A percentile compares a stretch with the other conserved stretches of the same genome.
Conservation (phyloP, 2,888 invertebrate species). For the Rhyacophila evoluta region DNA sequence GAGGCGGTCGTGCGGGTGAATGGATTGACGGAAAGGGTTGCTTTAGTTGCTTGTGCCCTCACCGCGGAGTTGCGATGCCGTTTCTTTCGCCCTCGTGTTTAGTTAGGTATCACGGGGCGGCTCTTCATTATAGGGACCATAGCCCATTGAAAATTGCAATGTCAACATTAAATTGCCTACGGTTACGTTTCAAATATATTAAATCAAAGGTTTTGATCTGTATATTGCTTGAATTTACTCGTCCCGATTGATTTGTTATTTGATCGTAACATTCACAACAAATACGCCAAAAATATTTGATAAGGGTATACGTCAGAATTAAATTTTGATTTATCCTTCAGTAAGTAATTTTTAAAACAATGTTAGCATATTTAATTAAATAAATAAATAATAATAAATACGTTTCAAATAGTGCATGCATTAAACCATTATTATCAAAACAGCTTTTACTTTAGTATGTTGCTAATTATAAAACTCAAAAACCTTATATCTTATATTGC, state of each 20-base stretch:
- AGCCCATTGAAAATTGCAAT: background rate
- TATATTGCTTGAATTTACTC: background rate
- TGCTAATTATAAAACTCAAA: too few species aligned
- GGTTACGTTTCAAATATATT: constrained; percentile 9
- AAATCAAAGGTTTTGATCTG: background rate
- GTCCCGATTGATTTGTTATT: background rate
- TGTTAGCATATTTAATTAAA: too few species aligned
- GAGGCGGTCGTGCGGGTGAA: constrained; percentile 4
- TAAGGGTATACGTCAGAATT: too few species aligned
- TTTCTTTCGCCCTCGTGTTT: background rate
- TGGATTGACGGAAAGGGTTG: constrained; percentile 5
- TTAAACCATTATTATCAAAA: too few species aligned
- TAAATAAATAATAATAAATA: too few species aligned
- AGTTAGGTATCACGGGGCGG: background rate
- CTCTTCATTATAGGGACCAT: background rate
- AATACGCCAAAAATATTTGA: too few species aligned
- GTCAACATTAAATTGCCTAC: constrained; percentile 13
- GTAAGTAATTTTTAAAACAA: too few species aligned
- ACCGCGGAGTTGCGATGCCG: background rate
- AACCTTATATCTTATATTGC: too few species aligned
- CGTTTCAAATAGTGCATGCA: too few species aligned
- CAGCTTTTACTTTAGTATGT: too few species aligned
- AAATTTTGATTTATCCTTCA: too few species aligned
- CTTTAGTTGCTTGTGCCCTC: background rate
- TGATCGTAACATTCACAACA: background rate